phyloP scores from a whole-genome alignment of 2,888 invertebrate genomes.

The Ormyrus thymus region DNA sequence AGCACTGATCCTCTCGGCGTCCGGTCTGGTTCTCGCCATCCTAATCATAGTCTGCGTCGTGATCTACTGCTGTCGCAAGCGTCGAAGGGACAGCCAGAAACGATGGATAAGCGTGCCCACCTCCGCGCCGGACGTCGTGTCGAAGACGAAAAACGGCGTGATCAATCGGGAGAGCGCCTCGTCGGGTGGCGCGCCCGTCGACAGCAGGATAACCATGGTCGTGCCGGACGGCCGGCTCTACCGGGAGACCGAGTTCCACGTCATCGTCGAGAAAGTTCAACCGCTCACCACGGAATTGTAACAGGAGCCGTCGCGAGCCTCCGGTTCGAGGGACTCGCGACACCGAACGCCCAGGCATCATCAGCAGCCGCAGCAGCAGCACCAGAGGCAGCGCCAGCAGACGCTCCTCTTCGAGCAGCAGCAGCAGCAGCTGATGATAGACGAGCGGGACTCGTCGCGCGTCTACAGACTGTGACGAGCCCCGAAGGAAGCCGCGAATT shows the following conservation, averaged over 20 bases:
- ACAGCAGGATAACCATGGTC: slow-evolving; percentile 77
- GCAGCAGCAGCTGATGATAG: slow-evolving; percentile 47
- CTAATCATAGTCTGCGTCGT: slow-evolving; percentile 60
- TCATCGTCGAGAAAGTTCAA: slow-evolving; percentile 89
- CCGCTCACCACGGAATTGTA: slow-evolving; percentile 87
- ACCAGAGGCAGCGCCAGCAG: slow-evolving; percentile 27
- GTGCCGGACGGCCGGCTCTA: slow-evolving; percentile 89
- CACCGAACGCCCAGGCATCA: slow-evolving; percentile 60
- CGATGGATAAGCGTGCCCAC: slow-evolving; percentile 73
- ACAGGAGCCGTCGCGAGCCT: slow-evolving; percentile 62
- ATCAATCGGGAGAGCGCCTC: slow-evolving; percentile 72
- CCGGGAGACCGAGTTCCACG: slow-evolving; percentile 89
- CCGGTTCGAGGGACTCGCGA: slow-evolving; percentile 59
- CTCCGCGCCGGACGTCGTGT: slow-evolving; percentile 70
- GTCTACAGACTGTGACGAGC: slow-evolving; percentile 61
- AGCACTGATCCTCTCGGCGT: slow-evolving; percentile 63
- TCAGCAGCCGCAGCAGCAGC: slow-evolving; percentile 27
- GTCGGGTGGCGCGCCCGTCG: slow-evolving; percentile 64
- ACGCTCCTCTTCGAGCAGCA: slow-evolving; percentile 33
- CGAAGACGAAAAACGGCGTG: slow-evolving; percentile 73
- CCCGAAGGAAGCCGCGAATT: slow-evolving; percentile 30
- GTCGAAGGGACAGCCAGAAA: slow-evolving; percentile 68
- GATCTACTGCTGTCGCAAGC: slow-evolving; percentile 70
- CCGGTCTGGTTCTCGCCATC: slow-evolving; percentile 60
- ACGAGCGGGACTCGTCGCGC: slow-evolving; percentile 57